These are phyloP conservation scores for Hirtodrosophila duncani DNA, from an alignment of 2,888 invertebrate genomes.

Conservation along the genomic window DNA sequence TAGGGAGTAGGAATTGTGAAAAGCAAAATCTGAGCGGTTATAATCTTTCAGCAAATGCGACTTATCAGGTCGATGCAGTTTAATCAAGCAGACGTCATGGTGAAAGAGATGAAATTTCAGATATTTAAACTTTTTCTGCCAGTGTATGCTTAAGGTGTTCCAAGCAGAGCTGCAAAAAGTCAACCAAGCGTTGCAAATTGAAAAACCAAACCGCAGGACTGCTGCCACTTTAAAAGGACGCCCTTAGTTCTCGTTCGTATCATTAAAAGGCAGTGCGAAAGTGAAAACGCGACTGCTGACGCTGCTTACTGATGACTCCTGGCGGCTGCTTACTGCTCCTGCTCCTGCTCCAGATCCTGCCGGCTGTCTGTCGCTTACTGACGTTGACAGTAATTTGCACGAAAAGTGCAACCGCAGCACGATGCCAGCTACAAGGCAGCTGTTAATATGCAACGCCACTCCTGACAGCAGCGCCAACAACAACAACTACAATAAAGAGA, in stretches of 20 bases:
- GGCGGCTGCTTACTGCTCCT: constrained; percentile 18
- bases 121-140: too few species aligned
- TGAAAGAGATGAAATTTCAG: too few species aligned
- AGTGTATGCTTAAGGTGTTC: neutral
- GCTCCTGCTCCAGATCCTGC: neutral
- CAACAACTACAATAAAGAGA: neutral
- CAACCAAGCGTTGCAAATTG: constrained; percentile 7
- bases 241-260: constrained; percentile 52
- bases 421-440: constrained; percentile 25
- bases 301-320: constrained; percentile 10
- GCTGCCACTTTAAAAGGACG: constrained; percentile 55
- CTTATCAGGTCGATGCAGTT: constrained; percentile 32
- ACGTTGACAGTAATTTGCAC: constrained; percentile 46
- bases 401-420: constrained; percentile 43
- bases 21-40: neutral
- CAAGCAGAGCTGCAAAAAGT: neutral
- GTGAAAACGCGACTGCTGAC: constrained; percentile 40
- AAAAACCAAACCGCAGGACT: constrained; percentile 24
- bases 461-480: constrained; percentile 25
- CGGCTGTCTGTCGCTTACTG: constrained; percentile 28
- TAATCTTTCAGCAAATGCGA: too few species aligned
- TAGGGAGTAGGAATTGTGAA: neutral
- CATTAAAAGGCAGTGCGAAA: constrained; percentile 40
- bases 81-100: constrained; percentile 42
- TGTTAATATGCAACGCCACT: constrained; percentile 53